Percentiles rank a stretch among this genome's conserved stretches.
phyloP scores from a whole-genome alignment of 2,113 vertebrate species.

The Gnathonemus longibarbis region DNA sequence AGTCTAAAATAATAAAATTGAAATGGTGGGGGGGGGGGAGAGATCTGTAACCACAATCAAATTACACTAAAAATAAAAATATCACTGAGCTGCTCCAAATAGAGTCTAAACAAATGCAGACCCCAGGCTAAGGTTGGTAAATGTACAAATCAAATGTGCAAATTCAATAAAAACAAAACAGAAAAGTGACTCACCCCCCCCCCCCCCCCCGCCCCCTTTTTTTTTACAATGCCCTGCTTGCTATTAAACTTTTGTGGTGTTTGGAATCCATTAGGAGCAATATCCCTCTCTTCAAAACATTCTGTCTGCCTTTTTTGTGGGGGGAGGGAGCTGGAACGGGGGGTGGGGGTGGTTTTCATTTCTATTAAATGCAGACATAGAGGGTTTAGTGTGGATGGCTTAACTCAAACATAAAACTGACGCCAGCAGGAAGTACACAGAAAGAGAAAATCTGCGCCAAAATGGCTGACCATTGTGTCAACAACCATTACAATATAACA shows the following conservation, averaged over 20 bases:
- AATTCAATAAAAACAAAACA: conserved; percentile 35
- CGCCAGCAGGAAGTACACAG: not conserved
- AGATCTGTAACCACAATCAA: conserved; percentile 14
- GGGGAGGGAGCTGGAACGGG: conserved; percentile 21
- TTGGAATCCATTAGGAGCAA: conserved; percentile 70
- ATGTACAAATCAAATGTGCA: conserved; percentile 27
- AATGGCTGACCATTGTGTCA: not conserved
- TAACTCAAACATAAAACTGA: not conserved
- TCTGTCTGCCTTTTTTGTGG: conserved; percentile 48
- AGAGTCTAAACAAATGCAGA: not conserved
- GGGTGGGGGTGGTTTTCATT: conserved; percentile 46
- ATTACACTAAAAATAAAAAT: conserved; percentile 34
- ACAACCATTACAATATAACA: not conserved
- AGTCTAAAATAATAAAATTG: not conserved
- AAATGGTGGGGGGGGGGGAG: not conserved
- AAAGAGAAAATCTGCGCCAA: not conserved
- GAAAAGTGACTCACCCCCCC: conserved; percentile 18
- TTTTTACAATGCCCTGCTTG: conserved; percentile 53
- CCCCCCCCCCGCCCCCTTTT: conserved; percentile 23
- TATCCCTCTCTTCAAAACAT: conserved; percentile 68
- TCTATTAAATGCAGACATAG: conserved; percentile 54
- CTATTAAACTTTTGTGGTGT: conserved; percentile 69
- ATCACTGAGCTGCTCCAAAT: not conserved
- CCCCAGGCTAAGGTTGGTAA: conserved; percentile 19
- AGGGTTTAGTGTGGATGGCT: not conserved